Base-by-base conservation (phyloP, 2,797 vertebrate genomes). In the Pteronotus mesoamericanus region DNA sequence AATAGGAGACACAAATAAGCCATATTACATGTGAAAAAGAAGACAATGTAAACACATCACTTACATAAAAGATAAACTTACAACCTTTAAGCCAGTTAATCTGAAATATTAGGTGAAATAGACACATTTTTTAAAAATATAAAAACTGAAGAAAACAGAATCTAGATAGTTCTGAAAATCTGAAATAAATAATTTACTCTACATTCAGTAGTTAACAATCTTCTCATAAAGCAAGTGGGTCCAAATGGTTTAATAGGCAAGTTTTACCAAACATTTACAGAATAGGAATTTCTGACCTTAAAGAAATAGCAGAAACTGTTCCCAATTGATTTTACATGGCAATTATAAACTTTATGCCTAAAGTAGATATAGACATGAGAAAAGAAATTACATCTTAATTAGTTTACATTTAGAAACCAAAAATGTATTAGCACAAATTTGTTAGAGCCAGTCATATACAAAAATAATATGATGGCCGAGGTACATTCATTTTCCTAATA, bases 341-440 rank as follows among this genome's bases (percentile, higher is more conserved):
- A 96, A 77, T 79, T 53, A 83, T 51, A 64, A 91, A 75, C 10
- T 89, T 87, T 78, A 46, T 89, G 10, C 44, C 46, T 29, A 77
- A 86, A 64, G 24, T 83, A 82, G n/a, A 26, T 89, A 89, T 83
- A 14, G 9, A 66, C 39, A 88, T 16, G 32, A 55, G 21, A 85
- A 84, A 87, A 59, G 34, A 89, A 87, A 59, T 32, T 78, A 18
- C 32, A 89, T 44, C 21, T 89, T 74, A 61, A 80, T 78, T 96
- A 44, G 82, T 24, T 89, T 32, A 29, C 55, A 94, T 92, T 92
- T 69, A 86, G 39, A 94, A 95, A 64, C 46, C 48, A 82, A 83
- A 95, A 83, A 46, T 64, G 72, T 44, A 46, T 34, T 74, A 66
- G n/a, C 6, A 59, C 91, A 95, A 94, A 46, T 9, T 46, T 84